Evolutionary conservation across 2,888 invertebrate species (phyloP).

Genomic region (Polydrusus cervinus): DNA sequence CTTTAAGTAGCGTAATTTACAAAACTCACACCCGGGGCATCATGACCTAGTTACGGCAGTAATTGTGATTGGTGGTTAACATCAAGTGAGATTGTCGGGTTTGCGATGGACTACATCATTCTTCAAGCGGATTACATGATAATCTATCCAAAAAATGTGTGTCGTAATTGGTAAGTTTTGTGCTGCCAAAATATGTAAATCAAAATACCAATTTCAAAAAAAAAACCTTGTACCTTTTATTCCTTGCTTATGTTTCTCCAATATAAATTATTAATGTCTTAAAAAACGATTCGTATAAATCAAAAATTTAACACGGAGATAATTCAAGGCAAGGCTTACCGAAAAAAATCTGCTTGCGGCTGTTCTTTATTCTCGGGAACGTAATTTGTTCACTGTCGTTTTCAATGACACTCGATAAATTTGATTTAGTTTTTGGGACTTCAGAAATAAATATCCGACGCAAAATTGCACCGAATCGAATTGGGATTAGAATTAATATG

Average conservation of each 20-base stretch:
- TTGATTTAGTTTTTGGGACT: conserved; percentile 48
- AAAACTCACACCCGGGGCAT: too few species aligned
- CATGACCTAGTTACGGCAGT: too few species aligned
- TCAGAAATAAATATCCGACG: conserved; percentile 34
- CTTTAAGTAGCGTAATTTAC: too few species aligned
- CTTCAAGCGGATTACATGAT: not conserved
- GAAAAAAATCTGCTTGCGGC: conserved; percentile 37
- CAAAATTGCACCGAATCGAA: conserved; percentile 7
- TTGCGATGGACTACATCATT: too few species aligned
- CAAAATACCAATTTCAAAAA: too few species aligned
- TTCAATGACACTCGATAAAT: conserved; percentile 60
- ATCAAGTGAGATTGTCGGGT: too few species aligned
- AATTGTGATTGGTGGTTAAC: too few species aligned
- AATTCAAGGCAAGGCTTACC: conserved; percentile 48
- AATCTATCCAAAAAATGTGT: too few species aligned
- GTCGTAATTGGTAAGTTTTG: too few species aligned
- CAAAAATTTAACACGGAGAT: conserved; percentile 46
- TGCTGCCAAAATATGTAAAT: too few species aligned
- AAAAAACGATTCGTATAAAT: conserved; percentile 41
- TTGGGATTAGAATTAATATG: conserved; percentile 15
- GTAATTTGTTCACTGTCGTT: conserved; percentile 60
- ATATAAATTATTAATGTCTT: conserved; percentile 37
- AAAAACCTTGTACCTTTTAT: not conserved
- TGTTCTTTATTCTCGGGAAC: conserved; percentile 51
- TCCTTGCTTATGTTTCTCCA: not conserved